Evolutionary conservation across 1,140 invertebrate genomes (phyloP).

Genomic region (Helicoverpa armigera): DNA sequence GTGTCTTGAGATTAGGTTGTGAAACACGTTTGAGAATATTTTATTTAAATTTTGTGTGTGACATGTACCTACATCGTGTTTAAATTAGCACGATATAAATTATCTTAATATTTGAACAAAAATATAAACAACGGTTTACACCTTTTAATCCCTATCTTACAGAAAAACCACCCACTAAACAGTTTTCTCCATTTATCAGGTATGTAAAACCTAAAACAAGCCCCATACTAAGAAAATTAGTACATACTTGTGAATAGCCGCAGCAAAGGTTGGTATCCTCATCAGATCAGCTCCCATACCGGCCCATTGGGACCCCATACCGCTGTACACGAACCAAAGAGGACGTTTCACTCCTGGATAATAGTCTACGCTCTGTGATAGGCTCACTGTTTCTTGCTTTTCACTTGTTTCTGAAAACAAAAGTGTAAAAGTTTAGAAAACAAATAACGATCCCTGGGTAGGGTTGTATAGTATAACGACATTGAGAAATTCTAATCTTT

Average conservation of each 20-base stretch:
- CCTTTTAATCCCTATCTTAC: neutral
- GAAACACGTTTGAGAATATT: neutral
- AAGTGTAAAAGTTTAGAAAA: neutral
- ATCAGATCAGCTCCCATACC: slow-evolving; percentile 90
- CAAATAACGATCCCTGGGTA: too few relatives aligned
- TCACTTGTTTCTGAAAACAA: slow-evolving; percentile 68
- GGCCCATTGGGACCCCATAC: slow-evolving; percentile 95
- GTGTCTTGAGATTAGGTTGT: neutral
- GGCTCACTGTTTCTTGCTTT: slow-evolving; percentile 50
- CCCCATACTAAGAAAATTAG: neutral
- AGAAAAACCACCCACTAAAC: neutral
- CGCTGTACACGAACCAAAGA: slow-evolving; percentile 95
- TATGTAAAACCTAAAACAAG: neutral
- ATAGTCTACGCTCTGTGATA: slow-evolving; percentile 47
- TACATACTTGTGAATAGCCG: slow-evolving; percentile 88
- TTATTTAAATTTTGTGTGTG: neutral
- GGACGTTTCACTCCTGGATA: slow-evolving; percentile 82
- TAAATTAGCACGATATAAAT: neutral
- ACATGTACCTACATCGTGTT: neutral
- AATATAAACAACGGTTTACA: too few relatives aligned
- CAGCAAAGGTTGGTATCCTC: slow-evolving; percentile 89
- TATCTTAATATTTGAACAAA: too few relatives aligned
- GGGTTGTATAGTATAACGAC: too few relatives aligned
- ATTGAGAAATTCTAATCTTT: too few relatives aligned
- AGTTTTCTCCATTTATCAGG: too few relatives aligned